Percentiles rank a stretch among this genome's conserved stretches.
phyloP scores from a whole-genome alignment of 1,140 invertebrate genomes.

The Planococcus citri region DNA sequence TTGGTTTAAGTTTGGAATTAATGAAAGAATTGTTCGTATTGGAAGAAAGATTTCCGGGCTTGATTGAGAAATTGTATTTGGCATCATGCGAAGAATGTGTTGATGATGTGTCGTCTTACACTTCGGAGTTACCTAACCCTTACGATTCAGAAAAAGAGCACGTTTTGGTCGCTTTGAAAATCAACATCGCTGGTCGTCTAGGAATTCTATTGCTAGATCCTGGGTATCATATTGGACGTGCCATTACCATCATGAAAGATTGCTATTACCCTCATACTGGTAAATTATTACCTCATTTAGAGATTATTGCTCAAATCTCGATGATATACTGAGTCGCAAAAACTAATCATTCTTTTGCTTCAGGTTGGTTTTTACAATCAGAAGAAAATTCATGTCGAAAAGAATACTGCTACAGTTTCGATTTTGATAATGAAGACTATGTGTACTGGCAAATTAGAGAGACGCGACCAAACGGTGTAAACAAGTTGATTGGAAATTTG shows the following conservation, averaged over 20 bases:
- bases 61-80: slow-evolving; percentile 52
- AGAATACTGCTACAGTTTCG: slow-evolving; percentile 51
- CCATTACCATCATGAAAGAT: slow-evolving; percentile 76
- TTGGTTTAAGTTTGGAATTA: slow-evolving; percentile 69
- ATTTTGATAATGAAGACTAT: slow-evolving; percentile 50
- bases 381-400: slow-evolving; percentile 57
- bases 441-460: slow-evolving; percentile 68
- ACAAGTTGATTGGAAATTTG: slow-evolving; percentile 42
- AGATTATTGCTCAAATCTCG: not conserved
- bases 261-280: slow-evolving; percentile 70
- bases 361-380: slow-evolving; percentile 69
- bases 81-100: slow-evolving; percentile 79
- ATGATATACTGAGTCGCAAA: no score
- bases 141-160: slow-evolving; percentile 64
- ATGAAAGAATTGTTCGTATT: slow-evolving; percentile 44
- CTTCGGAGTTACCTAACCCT: slow-evolving; percentile 32
- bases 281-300: slow-evolving; percentile 30
- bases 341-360: slow-evolving; percentile 24
- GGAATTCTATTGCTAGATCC: slow-evolving; percentile 73
- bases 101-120: slow-evolving; percentile 50
- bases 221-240: slow-evolving; percentile 75
- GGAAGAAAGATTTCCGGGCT: slow-evolving; percentile 43
- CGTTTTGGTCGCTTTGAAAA: slow-evolving; percentile 64
- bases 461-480: slow-evolving; percentile 35
- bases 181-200: slow-evolving; percentile 52